Evolutionary conservation across 2,113 vertebrate genomes (phyloP).

Genomic region (Hippocampus guttulatus): DNA sequence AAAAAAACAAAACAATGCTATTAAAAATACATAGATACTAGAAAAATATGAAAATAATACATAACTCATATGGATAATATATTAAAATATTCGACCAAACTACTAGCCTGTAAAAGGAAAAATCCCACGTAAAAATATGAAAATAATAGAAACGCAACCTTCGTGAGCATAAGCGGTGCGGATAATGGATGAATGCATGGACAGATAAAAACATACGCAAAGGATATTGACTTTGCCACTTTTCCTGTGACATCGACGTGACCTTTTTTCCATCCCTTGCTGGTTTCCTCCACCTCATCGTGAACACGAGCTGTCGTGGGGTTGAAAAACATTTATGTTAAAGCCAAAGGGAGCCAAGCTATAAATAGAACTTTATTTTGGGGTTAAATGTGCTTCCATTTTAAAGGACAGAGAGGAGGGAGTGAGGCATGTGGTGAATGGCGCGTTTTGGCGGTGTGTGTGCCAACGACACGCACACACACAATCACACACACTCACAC

Average conservation of each 20-base stretch:
- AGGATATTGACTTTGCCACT: neutral
- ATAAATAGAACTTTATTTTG: slow-evolving; percentile 65
- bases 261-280: neutral
- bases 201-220: too few relatives aligned
- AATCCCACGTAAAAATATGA: too few relatives aligned
- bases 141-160: too few relatives aligned
- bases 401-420: slow-evolving; percentile 54
- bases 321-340: neutral
- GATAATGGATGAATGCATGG: too few relatives aligned
- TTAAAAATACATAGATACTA: too few relatives aligned
- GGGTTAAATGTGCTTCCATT: slow-evolving; percentile 61
- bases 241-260: neutral
- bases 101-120: too few relatives aligned
- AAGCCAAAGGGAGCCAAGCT: slow-evolving; percentile 15
- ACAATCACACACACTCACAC: slow-evolving; percentile 1
- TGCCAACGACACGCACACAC: slow-evolving; percentile 26
- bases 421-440: slow-evolving; percentile 52
- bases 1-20: too few relatives aligned
- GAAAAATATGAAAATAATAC: too few relatives aligned
- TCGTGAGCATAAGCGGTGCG: too few relatives aligned
- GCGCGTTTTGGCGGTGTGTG: slow-evolving; percentile 53
- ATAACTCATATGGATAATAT: too few relatives aligned
- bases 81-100: too few relatives aligned
- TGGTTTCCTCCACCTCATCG: neutral
- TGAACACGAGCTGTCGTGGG: neutral